phyloP scores from a whole-genome alignment of 2,113 vertebrate species.

The Dromiciops gliroides region DNA sequence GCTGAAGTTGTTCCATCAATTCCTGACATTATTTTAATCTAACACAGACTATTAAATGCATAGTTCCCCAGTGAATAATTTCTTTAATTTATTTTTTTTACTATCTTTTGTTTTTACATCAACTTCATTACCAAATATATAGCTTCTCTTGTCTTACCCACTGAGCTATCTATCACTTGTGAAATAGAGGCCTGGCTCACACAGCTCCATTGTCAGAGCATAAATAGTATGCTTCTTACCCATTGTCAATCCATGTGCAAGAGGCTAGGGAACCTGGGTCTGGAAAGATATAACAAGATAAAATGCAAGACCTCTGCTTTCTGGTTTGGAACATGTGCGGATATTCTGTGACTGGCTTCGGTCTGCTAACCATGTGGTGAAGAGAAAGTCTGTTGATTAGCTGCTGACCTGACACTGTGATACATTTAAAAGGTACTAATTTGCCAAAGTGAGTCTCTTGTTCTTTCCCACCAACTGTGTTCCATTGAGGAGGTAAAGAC shows the following conservation, averaged over 20 bases:
- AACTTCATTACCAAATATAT: neutral
- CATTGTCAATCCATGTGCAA: neutral
- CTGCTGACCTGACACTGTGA: neutral
- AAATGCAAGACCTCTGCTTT: neutral
- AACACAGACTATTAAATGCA: neutral
- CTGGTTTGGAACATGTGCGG: neutral
- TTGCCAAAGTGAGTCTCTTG: neutral
- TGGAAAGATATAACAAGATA: neutral
- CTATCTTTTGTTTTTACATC: neutral
- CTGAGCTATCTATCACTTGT: neutral
- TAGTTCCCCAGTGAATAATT: neutral
- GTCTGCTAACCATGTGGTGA: neutral
- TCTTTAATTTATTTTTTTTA: slow-evolving; percentile 7
- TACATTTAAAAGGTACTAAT: neutral
- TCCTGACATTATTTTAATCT: slow-evolving; percentile 17
- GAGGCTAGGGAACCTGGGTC: neutral
- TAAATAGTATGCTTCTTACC: neutral
- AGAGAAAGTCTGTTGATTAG: neutral
- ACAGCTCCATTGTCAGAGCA: neutral
- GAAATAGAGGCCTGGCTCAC: neutral
- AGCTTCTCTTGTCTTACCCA: neutral
- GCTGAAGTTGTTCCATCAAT: neutral
- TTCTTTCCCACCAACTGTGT: neutral
- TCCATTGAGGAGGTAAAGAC: neutral
- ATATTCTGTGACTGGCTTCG: neutral